phyloP scores from a whole-genome alignment of 2,888 invertebrate species.

The Andrena bicolor region DNA sequence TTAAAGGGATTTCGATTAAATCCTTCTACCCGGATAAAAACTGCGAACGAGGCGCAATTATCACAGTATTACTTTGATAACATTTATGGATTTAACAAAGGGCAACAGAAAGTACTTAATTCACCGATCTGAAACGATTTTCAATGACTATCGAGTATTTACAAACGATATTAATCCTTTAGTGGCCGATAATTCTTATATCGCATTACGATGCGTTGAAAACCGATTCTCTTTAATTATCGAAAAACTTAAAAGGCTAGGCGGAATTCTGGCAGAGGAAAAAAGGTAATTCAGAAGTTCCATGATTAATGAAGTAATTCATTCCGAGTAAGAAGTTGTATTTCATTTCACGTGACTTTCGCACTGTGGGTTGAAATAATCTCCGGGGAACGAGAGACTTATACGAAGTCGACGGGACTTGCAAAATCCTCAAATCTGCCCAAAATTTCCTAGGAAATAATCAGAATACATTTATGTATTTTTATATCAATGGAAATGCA shows the following conservation, averaged over 20 bases:
- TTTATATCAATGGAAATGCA: not conserved
- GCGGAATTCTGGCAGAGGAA: not conserved
- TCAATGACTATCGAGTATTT: not conserved
- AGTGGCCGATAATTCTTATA: conserved; percentile 5
- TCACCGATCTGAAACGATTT: not conserved
- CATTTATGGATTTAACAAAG: no score
- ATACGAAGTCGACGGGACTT: not conserved
- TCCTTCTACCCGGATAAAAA: not conserved
- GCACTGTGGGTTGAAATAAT: conserved; percentile 36
- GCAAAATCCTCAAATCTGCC: not conserved
- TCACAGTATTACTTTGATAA: not conserved
- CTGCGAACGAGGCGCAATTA: not conserved
- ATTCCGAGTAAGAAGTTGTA: conserved; percentile 50
- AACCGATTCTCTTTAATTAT: conserved; percentile 49
- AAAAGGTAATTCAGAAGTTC: conserved; percentile 40
- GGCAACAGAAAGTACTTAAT: not conserved
- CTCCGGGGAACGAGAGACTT: conserved; percentile 20
- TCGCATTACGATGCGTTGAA: not conserved
- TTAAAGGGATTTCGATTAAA: not conserved
- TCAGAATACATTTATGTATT: not conserved
- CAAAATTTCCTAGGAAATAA: not conserved
- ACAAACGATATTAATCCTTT: not conserved
- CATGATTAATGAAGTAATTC: conserved; percentile 53
- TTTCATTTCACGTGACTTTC: conserved; percentile 45
- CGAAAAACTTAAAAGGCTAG: conserved; percentile 26